Conservation (phyloP, 2,797 vertebrate genomes). For the Myiotriccus ornatus region DNA sequence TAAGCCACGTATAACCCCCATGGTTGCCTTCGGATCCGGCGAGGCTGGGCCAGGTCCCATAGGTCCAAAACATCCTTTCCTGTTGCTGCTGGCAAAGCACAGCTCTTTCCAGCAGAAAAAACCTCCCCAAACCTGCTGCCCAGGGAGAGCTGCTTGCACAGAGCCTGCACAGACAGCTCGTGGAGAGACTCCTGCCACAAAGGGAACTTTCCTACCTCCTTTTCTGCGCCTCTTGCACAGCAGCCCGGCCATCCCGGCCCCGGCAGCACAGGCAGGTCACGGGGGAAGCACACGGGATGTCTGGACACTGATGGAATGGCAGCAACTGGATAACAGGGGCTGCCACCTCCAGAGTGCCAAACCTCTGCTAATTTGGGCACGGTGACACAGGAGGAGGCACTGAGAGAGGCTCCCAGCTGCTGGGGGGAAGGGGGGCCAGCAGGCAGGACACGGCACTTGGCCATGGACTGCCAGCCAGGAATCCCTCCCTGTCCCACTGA, state of each 20-base stretch:
- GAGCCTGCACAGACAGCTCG: neutral
- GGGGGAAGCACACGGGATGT: neutral
- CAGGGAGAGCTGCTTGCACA: neutral
- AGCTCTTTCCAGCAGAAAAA: neutral
- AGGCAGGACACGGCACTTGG: neutral
- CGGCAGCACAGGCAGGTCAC: neutral
- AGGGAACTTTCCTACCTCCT: slow-evolving; percentile 60
- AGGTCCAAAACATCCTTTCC: neutral
- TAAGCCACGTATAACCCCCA: neutral
- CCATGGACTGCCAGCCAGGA: neutral
- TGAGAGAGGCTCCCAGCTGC: slow-evolving; percentile 31
- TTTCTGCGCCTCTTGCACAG: slow-evolving; percentile 87
- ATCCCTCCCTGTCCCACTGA: neutral
- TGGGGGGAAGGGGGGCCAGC: neutral
- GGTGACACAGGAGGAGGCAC: slow-evolving; percentile 58
- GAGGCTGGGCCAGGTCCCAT: neutral
- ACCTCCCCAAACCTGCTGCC: neutral
- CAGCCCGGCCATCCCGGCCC: slow-evolving; percentile 80
- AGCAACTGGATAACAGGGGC: slow-evolving; percentile 55
- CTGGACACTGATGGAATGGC: neutral
- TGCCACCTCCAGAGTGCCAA: slow-evolving; percentile 70
- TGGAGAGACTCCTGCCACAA: neutral
- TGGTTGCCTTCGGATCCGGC: neutral
- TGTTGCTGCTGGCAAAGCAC: neutral
- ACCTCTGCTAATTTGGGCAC: slow-evolving; percentile 80